Conservation (phyloP, 2,888 invertebrate genomes). For the Amphipyra berbera region DNA sequence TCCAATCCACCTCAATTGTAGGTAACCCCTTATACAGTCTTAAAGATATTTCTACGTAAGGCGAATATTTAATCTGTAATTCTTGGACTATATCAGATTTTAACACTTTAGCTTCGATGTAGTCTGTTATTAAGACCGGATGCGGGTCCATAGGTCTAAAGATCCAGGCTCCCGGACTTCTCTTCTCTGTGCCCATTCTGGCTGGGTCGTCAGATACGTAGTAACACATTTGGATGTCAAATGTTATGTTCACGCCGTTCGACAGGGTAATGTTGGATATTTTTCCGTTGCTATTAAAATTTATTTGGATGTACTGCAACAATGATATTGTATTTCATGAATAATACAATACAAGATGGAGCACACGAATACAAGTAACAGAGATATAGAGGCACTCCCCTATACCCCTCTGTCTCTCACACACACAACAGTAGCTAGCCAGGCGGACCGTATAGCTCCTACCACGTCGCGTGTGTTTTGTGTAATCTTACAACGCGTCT, state of each 20-base stretch:
- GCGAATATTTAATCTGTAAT: conserved; percentile 89
- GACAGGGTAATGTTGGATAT: conserved; percentile 86
- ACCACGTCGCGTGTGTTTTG: too few relatives aligned
- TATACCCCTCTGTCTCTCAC: too few relatives aligned
- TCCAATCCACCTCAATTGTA: conserved; percentile 93
- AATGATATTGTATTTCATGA: neutral
- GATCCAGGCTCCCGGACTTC: conserved; percentile 96
- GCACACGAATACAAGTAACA: too few relatives aligned
- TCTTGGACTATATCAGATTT: conserved; percentile 93
- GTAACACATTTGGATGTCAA: conserved; percentile 91
- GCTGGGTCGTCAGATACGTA: conserved; percentile 93
- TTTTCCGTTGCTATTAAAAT: conserved; percentile 79
- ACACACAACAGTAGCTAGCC: too few relatives aligned
- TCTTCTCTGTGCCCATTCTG: conserved; percentile 85
- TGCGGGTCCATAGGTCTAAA: conserved; percentile 89
- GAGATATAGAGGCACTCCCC: too few relatives aligned
- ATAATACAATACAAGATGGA: too few relatives aligned
- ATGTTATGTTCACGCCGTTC: conserved; percentile 73
- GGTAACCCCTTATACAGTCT: conserved; percentile 91
- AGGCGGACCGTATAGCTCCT: too few relatives aligned
- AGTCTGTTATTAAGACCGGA: conserved; percentile 58
- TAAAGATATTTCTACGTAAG: conserved; percentile 94
- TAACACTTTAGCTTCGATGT: conserved; percentile 58
- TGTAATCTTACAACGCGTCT: too few relatives aligned
- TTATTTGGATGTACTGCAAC: conserved; percentile 82